Evolutionary conservation across 2,888 invertebrate genomes (phyloP), one percentile per base, ranked within the genome.

Genomic region (Drosophila anceps): DNA sequence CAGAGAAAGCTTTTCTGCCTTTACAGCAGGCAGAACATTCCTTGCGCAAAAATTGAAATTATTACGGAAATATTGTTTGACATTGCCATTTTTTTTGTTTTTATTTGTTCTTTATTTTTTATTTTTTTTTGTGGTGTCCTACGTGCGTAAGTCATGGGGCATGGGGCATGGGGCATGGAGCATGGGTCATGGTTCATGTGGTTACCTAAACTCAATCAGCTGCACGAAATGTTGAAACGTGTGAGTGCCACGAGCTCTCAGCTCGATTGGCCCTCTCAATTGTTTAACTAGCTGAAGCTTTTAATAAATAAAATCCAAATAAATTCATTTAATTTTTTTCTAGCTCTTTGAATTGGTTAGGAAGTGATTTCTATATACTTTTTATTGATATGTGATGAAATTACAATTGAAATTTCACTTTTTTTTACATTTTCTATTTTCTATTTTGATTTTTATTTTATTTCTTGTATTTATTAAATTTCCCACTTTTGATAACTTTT

Each of bases 61-160:
- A 73, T 79, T 84, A 67, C 69, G 71, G 66, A 76, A 80, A 88
- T 75, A 70, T 77, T 68, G 78, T 73, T 73, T 80, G 73, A 66
- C 68, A 76, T 70, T 79, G 65, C 44, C 63, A 35, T 62, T 70
- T 54, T 54, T 77, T 54, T 39, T 29, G 5, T n/a, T 18, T 48
- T 31, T 31, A 48, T 48, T 48, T 31, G 29, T 18, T 29, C 29
- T 48, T 31, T 48, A 48, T 31, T 0, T 53, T 35, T 35, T 31
- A 7, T n/a, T n/a, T 24, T 31, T 15, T 9, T 51, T 10, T 37
- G 24, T 31, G 60, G 61, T 65, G 62, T 61, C 37, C 73, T 59
- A 74, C 76, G 71, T 81, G 74, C 67, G 60, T 54, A 24, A 24
- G 41, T n/a, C n/a, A n/a, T n/a, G n/a, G n/a, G 35, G 15, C 24